Evolutionary conservation across 2,113 vertebrate species (phyloP), one percentile per base, ranked within the genome.

Genomic region (Nesogale talazaci): DNA sequence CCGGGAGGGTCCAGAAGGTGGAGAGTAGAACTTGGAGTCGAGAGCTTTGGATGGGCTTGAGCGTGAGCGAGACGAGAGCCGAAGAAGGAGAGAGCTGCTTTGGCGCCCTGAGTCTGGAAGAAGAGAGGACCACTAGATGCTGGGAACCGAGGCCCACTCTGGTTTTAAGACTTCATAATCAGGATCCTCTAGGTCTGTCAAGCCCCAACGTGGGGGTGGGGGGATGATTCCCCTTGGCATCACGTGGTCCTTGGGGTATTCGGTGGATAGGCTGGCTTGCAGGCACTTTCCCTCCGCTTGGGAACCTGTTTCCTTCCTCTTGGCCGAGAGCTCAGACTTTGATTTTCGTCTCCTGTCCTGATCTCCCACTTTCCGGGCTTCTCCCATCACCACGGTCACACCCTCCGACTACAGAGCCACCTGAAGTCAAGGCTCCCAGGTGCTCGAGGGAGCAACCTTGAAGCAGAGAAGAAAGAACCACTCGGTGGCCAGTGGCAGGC

Each of bases 1-100:
- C 31, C 34, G 46, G 59, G 22, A 79, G n/a, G 52, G 22, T 52
- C n/a, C 80, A n/a, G 57, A 70, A 23, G 42, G 12, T 9, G 36
- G 42, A 88, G 46, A 83, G 34, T 36, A 74, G 86, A 84, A 34
- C 75, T 8, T n/a, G 27, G 93, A 74, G 38, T 83, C 84, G 67
- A 46, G 56, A 70, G 52, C 46, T 46, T 70, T 38, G 82, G 74
- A 42, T 40, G 16, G 31, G 6, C 8, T 57, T 80, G 29, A 61
- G 23, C 57, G 20, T 63, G 20, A 36, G n/a, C 3, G 56, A 67
- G 56, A 5, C 80, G 40, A 72, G 16, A 31, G 6, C 42, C 22
- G 57, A 61, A 57, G 86, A 25, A 31, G 57, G 20, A 91, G 77
- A 70, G 59, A 79, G 16, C 29, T 57, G 40, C 9, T 52, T 52